Percentiles rank a stretch among this genome's conserved stretches.
These are phyloP conservation scores for Adrianichthys oophorus DNA, from an alignment of 2,797 vertebrate species.

Conservation along the genomic window DNA sequence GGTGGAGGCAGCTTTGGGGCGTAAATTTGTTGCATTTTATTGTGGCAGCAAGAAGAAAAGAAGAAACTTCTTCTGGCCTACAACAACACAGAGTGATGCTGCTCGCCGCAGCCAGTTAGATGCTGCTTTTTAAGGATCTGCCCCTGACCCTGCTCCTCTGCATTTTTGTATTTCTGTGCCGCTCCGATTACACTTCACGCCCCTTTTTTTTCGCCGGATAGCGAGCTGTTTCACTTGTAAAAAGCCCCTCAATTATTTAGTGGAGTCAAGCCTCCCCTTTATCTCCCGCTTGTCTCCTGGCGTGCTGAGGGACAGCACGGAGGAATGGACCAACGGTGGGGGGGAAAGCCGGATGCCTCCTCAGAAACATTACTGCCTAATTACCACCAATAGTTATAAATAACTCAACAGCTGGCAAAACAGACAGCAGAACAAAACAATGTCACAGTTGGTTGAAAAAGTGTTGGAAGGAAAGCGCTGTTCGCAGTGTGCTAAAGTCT, in stretches of 20 bases:
- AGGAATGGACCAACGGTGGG: constrained; percentile 18
- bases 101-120: constrained; percentile 36
- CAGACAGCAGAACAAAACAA: constrained; percentile 60
- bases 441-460: constrained; percentile 59
- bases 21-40: constrained; percentile 44
- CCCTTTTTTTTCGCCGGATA: constrained; percentile 71
- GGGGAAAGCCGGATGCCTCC: constrained; percentile 58
- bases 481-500: constrained; percentile 36
- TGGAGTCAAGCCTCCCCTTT: constrained; percentile 77
- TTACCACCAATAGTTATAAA: constrained; percentile 77
- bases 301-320: constrained; percentile 54
- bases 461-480: constrained; percentile 61
- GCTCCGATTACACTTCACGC: constrained; percentile 50
- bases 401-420: constrained; percentile 75
- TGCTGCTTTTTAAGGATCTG: constrained; percentile 23
- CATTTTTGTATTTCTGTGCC: constrained; percentile 34
- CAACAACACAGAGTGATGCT: constrained; percentile 15
- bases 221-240: constrained; percentile 68
- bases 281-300: constrained; percentile 68
- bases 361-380: constrained; percentile 73
- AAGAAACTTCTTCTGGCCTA: constrained; percentile 17
- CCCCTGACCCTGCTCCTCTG: constrained; percentile 31
- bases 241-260: constrained; percentile 78
- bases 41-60: constrained; percentile 12
- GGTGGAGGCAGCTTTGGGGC: constrained; percentile 33